A percentile compares a stretch with the other conserved stretches of the same genome.
These are phyloP conservation scores for Drosophila pandora DNA, from an alignment of 1,140 invertebrate genomes.

Conservation along the genomic window DNA sequence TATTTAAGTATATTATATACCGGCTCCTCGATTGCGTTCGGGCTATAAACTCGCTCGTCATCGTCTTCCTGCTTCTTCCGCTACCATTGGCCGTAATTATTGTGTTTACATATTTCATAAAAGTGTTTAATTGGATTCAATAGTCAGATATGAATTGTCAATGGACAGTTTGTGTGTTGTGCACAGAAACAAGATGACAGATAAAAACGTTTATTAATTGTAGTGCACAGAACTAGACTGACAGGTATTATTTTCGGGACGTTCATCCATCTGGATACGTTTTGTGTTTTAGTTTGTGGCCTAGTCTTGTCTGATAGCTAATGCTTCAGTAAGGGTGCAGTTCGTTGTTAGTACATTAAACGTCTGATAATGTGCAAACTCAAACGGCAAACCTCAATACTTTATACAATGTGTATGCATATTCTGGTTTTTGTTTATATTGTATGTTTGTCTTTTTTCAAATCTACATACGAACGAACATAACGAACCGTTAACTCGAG, in stretches of 20 bases:
- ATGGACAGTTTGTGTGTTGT: slow-evolving; percentile 35
- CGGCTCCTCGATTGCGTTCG: slow-evolving; percentile 87
- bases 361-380: slow-evolving; percentile 16
- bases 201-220: slow-evolving; percentile 42
- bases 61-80: slow-evolving; percentile 78
- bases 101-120: slow-evolving; percentile 2
- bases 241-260: slow-evolving; percentile 43
- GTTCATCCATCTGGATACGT: slow-evolving; percentile 1
- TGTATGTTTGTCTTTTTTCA: slow-evolving; percentile 6
- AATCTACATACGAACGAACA: slow-evolving; percentile 41
- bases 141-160: slow-evolving; percentile 9
- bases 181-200: slow-evolving; percentile 50
- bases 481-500: slow-evolving; percentile 38
- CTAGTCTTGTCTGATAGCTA: background rate
- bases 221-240: slow-evolving; percentile 44
- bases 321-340: background rate
- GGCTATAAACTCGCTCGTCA: slow-evolving; percentile 86
- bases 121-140: background rate
- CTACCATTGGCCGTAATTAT: slow-evolving; percentile 56
- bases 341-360: background rate
- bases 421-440: slow-evolving; percentile 11
- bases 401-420: slow-evolving; percentile 14
- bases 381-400: slow-evolving; percentile 37
- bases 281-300: background rate
- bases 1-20: slow-evolving; percentile 83